Percentiles rank a stretch among this genome's conserved stretches.
Evolutionary conservation across 92 coral and sea anemone species (phyloP).

Genomic region (Bergia sp.): DNA sequence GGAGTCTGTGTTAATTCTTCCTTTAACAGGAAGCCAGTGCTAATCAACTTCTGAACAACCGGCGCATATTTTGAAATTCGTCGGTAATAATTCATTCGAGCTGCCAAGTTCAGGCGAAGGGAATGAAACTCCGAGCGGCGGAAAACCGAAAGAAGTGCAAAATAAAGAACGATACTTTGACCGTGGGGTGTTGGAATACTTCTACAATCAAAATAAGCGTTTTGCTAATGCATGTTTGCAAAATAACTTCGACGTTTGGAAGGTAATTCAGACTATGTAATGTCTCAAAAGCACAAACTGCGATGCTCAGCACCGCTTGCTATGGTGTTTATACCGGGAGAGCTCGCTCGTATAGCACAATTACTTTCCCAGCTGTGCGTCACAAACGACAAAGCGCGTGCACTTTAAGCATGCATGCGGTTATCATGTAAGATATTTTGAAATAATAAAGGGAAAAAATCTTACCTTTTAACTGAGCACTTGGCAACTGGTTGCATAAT

Average conservation of each 20-base stretch:
- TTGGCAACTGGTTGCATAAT: not conserved
- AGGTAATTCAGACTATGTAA: not conserved
- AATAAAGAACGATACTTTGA: not conserved
- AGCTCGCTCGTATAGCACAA: constrained; percentile 10
- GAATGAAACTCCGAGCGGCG: constrained; percentile 2
- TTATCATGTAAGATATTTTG: not conserved
- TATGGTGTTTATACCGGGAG: not conserved
- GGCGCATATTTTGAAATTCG: not conserved
- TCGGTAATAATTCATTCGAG: not conserved
- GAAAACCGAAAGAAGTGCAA: constrained; percentile 13
- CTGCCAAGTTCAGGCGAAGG: not conserved
- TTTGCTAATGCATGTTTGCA: not conserved
- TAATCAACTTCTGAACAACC: constrained; percentile 21
- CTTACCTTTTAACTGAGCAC: not conserved
- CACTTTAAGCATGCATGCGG: not conserved
- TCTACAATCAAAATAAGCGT: not conserved
- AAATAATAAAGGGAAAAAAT: not conserved
- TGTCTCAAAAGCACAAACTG: constrained; percentile 5
- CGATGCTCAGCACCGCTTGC: not conserved
- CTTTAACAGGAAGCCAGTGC: not conserved
- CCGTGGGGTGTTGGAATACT: not conserved
- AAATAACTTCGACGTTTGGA: not conserved
- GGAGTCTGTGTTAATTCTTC: not conserved
- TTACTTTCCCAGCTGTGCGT: constrained; percentile 13
- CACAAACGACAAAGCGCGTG: constrained; percentile 25